Evolutionary conservation across 1,140 invertebrate species (phyloP), one percentile per base, ranked within the genome.

Genomic region (Drosophila sucinea): DNA sequence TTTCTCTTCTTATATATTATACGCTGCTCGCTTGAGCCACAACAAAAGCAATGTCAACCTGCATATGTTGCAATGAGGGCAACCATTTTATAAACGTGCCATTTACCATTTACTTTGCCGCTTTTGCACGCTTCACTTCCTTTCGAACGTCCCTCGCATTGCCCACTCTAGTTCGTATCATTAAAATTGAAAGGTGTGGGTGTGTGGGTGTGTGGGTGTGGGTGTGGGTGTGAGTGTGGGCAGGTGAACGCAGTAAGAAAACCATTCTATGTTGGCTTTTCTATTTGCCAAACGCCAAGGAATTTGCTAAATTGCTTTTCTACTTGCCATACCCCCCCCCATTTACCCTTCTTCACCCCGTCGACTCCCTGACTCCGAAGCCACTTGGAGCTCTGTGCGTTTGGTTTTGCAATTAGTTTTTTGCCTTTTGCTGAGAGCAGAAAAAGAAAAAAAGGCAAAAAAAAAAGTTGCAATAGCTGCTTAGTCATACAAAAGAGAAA

Each of bases 221-320:
- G 17, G 55, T 3, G 35, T 87, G 79, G 83, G 84, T 72, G 38
- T 7, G 1, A 33, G 23, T n/a, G 47, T 25, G 44, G 55, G 30
- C n/a, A 23, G 27, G n/a, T 54, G 44, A 55, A 54, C 29, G 47
- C 41, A 57, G 57, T 40, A 47, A 41, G 61, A 65, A 70, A 73
- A 64, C 51, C 71, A 58, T 47, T 82, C 51, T 63, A 64, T 66
- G 80, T 80, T 84, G 73, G 80, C 73, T 86, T 83, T 89, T 79
- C 84, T 83, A 84, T 86, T 86, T 83, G 84, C 66, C 80, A 78
- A 87, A 89, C 73, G 86, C 63, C 83, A 87, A 87, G 79, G 84
- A 89, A 89, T 87, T 87, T 87, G 73, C 80, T 87, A 89, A 87
- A 87, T 87, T 87, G 84, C 84, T 87, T 87, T 87, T 89, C 84